Conservation (phyloP, 64 coral and sea anemone species). For the Exaiptasia diaphana region DNA sequence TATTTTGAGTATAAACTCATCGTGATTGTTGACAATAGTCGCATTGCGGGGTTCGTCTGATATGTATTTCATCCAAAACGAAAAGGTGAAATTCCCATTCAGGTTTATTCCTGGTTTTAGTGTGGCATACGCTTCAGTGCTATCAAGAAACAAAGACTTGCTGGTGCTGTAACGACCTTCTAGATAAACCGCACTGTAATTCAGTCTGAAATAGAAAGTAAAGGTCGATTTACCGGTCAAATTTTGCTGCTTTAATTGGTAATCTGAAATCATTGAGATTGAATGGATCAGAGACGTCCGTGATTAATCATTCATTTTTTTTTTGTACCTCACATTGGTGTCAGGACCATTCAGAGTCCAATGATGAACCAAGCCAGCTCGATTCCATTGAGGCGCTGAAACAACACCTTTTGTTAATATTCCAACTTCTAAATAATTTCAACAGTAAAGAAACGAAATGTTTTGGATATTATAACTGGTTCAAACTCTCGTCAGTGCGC, state of each 20-base stretch:
- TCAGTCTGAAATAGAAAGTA: not conserved
- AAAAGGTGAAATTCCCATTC: constrained; percentile 1
- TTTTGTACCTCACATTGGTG: not conserved
- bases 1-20: not conserved
- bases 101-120: not conserved
- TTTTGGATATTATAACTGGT: not conserved
- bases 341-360: constrained; percentile 18
- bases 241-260: too few relatives aligned
- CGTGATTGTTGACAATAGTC: not conserved
- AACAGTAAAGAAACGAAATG: not conserved
- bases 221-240: not conserved
- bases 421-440: not conserved
- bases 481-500: not conserved
- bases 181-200: constrained; percentile 23
- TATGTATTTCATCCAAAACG: constrained; percentile 24
- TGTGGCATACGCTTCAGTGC: not conserved
- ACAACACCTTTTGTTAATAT: not conserved
- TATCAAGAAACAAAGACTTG: constrained; percentile 28
- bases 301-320: not conserved
- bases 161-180: constrained; percentile 5
- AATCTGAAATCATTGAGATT: too few relatives aligned
- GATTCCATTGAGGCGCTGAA: not conserved
- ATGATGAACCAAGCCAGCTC: not conserved
- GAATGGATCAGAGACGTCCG: too few relatives aligned
- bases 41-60: not conserved